Evolutionary conservation across 2,113 vertebrate genomes (phyloP).

Genomic region (Nymphicus hollandicus): DNA sequence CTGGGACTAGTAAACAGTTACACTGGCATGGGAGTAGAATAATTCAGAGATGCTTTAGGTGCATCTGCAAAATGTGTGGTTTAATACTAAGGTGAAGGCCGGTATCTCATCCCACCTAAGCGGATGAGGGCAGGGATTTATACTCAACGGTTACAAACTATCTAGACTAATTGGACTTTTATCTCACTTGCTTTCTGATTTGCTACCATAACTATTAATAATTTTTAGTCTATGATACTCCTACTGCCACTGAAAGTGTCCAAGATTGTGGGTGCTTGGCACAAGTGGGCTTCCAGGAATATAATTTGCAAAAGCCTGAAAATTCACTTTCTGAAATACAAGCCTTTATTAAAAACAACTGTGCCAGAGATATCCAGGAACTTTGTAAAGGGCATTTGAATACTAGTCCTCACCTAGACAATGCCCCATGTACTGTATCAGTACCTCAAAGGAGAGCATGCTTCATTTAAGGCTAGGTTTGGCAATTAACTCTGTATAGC

Average conservation of each 20-base stretch:
- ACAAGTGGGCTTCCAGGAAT: neutral
- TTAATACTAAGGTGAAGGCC: neutral
- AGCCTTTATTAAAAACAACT: neutral
- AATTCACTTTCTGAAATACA: neutral
- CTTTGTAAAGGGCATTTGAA: neutral
- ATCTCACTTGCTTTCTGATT: conserved; percentile 17
- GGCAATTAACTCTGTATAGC: neutral
- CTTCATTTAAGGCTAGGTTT: neutral
- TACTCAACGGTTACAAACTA: neutral
- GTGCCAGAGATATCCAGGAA: neutral
- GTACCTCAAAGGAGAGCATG: neutral
- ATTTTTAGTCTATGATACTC: neutral
- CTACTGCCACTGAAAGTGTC: neutral
- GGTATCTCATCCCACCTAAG: conserved; percentile 24
- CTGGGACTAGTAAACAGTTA: fast-evolving
- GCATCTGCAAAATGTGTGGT: neutral
- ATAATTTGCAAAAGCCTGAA: neutral
- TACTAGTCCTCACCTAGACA: neutral
- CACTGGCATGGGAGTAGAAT: neutral
- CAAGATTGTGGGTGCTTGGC: neutral
- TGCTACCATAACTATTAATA: neutral
- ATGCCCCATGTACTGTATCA: neutral
- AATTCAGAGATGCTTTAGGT: neutral
- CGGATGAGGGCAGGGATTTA: neutral
- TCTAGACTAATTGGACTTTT: conserved; percentile 20